These are phyloP conservation scores for Zingel zingel DNA, from an alignment of 2,113 vertebrate species.

Conservation along the genomic window DNA sequence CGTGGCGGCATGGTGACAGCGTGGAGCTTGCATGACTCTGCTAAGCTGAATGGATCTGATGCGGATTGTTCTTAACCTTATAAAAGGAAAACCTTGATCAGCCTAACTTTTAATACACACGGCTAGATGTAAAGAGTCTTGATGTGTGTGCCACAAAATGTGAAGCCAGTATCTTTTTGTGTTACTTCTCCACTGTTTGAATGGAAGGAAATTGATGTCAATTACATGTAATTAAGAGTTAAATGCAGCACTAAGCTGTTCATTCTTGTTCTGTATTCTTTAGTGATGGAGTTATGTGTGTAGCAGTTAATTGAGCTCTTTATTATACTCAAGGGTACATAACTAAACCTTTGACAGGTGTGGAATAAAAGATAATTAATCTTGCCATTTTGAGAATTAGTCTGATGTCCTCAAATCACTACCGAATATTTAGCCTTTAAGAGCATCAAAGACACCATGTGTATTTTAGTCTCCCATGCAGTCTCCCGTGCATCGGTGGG, in stretches of 20 bases:
- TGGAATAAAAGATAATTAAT: constrained; percentile 27
- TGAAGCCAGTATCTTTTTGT: constrained; percentile 17
- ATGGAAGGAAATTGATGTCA: constrained; percentile 37
- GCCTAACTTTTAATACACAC: not conserved
- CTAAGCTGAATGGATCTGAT: constrained; percentile 7
- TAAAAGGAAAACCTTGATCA: constrained; percentile 13
- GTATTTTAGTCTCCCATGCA: constrained; percentile 27
- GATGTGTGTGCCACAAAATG: not conserved
- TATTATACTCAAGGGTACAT: not conserved
- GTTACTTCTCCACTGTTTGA: constrained; percentile 17
- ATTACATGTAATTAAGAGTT: constrained; percentile 41
- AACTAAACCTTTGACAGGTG: constrained; percentile 38
- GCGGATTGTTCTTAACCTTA: constrained; percentile 19
- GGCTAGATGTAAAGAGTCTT: not conserved
- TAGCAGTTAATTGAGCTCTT: constrained; percentile 25
- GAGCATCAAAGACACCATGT: constrained; percentile 46
- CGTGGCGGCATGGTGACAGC: not conserved
- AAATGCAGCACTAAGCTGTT: constrained; percentile 17
- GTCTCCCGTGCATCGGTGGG: constrained; percentile 33
- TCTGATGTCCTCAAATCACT: constrained; percentile 6
- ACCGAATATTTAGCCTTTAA: constrained; percentile 39
- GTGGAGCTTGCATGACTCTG: not conserved
- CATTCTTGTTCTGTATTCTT: constrained; percentile 3
- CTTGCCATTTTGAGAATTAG: constrained; percentile 2
- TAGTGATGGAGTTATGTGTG: not conserved